Evolutionary conservation across 1,140 invertebrate species (phyloP), one percentile per base, ranked within the genome.

Genomic region (Aphidius ervi): DNA sequence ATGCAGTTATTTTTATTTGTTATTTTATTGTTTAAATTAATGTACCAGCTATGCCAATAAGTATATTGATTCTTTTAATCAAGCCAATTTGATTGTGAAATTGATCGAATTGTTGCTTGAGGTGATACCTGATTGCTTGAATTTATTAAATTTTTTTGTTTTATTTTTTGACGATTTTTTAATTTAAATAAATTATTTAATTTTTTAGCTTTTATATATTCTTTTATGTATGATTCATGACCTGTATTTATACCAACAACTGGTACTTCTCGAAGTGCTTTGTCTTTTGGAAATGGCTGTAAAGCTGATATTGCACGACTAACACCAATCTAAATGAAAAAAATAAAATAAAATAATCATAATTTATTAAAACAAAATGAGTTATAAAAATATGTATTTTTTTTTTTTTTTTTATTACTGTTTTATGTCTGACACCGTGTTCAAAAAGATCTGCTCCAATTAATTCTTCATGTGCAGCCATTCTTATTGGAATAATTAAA

Each of bases 371-470:
- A 37, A 50, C 1, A 37, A 20, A 50, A 9, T 6, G 8, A 7
- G 6, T 23, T 9, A 1, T 9, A 16, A 23, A 5, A 1, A 3
- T 31, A 31, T 9, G 9, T 37, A 37, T 20, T 9, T 39, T 49
- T 49, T 45, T 45, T 40, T 7, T 10, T 8, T 9, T 48, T 63
- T 61, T 64, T 63, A 16, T 54, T 42, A 86, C 85, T 70, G 84
- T 76, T 40, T 82, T 78, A 70, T 87, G 84, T 65, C 79, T 77
- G 56, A 95, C 88, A 52, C 85, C 84, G 77, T 95, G 94, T 72
- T 95, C 93, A 1, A 89, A 87, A 10, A 94, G 81, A 82, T 95
- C 93, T 9, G 93, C 93, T 4, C 93, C 93, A 1, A 95, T 72
- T 20, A 95, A 78, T 74, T 96, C 93, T 56, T 93, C 90, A 61